A percentile compares a stretch with the other conserved stretches of the same genome.
Evolutionary conservation across 2,113 vertebrate species (phyloP).

Genomic region (Rana temporaria): DNA sequence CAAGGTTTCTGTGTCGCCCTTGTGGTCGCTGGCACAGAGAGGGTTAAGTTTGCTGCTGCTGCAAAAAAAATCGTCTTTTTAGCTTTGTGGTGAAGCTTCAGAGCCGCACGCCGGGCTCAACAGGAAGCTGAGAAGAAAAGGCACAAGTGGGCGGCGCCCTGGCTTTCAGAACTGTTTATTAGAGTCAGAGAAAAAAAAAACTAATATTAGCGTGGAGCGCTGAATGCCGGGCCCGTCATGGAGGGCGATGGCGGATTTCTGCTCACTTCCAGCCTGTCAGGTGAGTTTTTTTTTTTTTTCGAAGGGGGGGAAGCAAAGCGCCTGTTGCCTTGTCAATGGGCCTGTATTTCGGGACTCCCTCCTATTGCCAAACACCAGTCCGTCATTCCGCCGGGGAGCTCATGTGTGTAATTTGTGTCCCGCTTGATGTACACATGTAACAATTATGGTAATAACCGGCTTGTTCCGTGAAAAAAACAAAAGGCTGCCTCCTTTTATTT

Average conservation of each 20-base stretch:
- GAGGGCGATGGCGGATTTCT: too few species aligned
- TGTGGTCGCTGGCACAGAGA: too few species aligned
- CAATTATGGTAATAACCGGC: too few species aligned
- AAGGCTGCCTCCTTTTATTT: too few species aligned
- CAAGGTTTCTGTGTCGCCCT: too few species aligned
- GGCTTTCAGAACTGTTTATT: slow-evolving; percentile 77
- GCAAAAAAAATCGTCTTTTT: neutral
- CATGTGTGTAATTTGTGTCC: too few species aligned
- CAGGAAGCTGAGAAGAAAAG: slow-evolving; percentile 78
- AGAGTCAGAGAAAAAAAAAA: neutral
- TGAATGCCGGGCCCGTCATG: neutral
- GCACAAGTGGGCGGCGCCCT: slow-evolving; percentile 73
- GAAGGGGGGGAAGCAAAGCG: too few species aligned
- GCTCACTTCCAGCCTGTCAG: neutral
- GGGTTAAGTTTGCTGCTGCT: neutral
- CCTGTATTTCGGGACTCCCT: neutral
- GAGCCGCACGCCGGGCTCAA: slow-evolving; percentile 67
- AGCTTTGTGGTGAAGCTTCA: slow-evolving; percentile 6
- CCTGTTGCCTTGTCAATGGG: neutral
- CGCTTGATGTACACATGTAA: too few species aligned
- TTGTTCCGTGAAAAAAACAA: too few species aligned
- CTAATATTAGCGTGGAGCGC: neutral
- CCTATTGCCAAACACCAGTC: slow-evolving; percentile 56
- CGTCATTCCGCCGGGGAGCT: too few species aligned
- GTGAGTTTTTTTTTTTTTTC: slow-evolving; percentile 32